Percentiles rank a stretch among this genome's conserved stretches.
phyloP scores from a whole-genome alignment of 2,113 vertebrate genomes.

The Dinomys branickii region DNA sequence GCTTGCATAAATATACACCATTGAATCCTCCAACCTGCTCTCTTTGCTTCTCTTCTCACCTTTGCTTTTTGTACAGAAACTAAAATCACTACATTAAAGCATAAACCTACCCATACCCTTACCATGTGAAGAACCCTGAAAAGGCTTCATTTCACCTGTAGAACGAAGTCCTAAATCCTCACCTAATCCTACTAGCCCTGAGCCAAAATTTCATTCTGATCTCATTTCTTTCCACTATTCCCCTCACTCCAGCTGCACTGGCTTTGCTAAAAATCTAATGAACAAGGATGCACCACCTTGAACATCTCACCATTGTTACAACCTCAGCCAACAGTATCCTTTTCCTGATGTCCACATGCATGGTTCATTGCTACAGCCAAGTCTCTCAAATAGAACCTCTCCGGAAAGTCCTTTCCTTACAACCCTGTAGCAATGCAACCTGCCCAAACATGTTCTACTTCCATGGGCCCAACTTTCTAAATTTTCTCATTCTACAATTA shows the following conservation, averaged over 20 bases:
- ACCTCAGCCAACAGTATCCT: neutral
- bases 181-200: accelerated
- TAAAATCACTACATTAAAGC: neutral
- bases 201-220: neutral
- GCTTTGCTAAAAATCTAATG: neutral
- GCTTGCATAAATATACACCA: no score
- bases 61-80: neutral
- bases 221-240: neutral
- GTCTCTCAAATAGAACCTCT: neutral
- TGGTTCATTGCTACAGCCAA: neutral
- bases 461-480: neutral
- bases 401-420: neutral
- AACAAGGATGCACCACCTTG: neutral
- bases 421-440: neutral
- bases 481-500: neutral
- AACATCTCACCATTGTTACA: neutral
- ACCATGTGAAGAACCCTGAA: no score
- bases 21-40: accelerated
- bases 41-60: no score
- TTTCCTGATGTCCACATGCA: neutral
- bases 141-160: neutral
- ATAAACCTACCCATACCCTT: neutral
- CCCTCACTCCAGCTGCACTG: neutral
- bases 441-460: accelerated
- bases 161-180: neutral